A percentile compares a stretch with the other conserved stretches of the same genome.
These are phyloP conservation scores for Drosophila acutilabella DNA, from an alignment of 2,888 invertebrate genomes.

Conservation along the genomic window DNA sequence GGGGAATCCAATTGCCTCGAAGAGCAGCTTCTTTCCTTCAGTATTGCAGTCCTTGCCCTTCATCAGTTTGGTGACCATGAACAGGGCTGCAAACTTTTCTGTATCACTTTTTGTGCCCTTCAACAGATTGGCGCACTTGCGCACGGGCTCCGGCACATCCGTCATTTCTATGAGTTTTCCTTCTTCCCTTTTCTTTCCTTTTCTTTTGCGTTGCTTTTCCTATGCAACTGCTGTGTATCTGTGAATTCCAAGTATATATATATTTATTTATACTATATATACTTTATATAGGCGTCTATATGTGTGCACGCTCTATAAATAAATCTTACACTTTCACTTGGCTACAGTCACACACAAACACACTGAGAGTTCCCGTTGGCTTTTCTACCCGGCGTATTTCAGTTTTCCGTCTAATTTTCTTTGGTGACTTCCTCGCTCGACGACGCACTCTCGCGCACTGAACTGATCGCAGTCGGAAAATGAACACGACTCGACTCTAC, in stretches of 20 bases:
- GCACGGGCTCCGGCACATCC: constrained; percentile 91
- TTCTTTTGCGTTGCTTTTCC: background rate
- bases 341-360: constrained; percentile 42
- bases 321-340: constrained; percentile 77
- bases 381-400: constrained; percentile 14
- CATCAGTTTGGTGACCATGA: constrained; percentile 95
- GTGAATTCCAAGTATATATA: constrained; percentile 23
- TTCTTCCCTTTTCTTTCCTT: background rate
- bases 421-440: constrained; percentile 64
- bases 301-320: constrained; percentile 64
- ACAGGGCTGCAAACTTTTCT: constrained; percentile 95
- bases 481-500: constrained; percentile 9
- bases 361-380: constrained; percentile 58
- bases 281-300: constrained; percentile 31
- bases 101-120: constrained; percentile 93
- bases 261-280: constrained; percentile 22
- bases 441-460: constrained; percentile 82
- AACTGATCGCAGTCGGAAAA: constrained; percentile 70
- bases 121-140: constrained; percentile 93
- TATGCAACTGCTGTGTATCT: constrained; percentile 36
- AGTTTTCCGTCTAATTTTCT: constrained; percentile 28
- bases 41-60: constrained; percentile 92
- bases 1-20: constrained; percentile 95
- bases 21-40: constrained; percentile 91
- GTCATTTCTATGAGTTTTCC: constrained; percentile 71